Evolutionary conservation across 2,797 vertebrate genomes (phyloP).

Genomic region (Morus bassanus): DNA sequence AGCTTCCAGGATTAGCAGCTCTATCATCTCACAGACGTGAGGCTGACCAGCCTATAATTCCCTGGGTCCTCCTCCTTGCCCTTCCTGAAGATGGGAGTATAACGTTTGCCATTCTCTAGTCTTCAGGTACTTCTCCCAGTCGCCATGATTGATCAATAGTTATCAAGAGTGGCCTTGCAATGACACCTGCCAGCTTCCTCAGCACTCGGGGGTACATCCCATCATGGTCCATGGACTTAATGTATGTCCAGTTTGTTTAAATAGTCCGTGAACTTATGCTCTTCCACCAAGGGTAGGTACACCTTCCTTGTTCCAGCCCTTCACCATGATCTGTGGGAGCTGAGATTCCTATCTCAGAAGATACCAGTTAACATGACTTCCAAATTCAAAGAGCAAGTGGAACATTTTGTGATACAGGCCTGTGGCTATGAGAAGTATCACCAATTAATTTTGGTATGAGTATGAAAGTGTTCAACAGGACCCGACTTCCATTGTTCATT

Average conservation of each 20-base stretch:
- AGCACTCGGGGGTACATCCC: rapidly evolving
- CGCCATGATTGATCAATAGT: neutral
- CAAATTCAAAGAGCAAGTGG: neutral
- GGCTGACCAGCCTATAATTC: neutral
- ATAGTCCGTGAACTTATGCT: neutral
- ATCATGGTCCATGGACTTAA: neutral
- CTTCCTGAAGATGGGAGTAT: neutral
- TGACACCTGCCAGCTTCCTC: neutral
- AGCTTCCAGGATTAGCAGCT: neutral
- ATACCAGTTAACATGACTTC: neutral
- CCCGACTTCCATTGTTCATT: neutral
- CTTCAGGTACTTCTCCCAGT: neutral
- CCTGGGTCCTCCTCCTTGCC: neutral
- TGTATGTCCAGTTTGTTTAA: neutral
- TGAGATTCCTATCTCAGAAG: neutral
- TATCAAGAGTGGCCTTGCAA: neutral
- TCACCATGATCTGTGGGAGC: neutral
- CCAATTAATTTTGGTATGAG: neutral
- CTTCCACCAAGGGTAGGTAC: neutral
- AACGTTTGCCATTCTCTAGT: neutral
- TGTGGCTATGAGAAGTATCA: neutral
- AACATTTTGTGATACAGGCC: neutral
- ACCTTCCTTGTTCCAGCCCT: neutral
- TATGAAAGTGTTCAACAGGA: neutral
- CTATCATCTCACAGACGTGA: neutral